Base-by-base conservation (phyloP, 2,888 invertebrate species). In the Coecobrya sp. region DNA sequence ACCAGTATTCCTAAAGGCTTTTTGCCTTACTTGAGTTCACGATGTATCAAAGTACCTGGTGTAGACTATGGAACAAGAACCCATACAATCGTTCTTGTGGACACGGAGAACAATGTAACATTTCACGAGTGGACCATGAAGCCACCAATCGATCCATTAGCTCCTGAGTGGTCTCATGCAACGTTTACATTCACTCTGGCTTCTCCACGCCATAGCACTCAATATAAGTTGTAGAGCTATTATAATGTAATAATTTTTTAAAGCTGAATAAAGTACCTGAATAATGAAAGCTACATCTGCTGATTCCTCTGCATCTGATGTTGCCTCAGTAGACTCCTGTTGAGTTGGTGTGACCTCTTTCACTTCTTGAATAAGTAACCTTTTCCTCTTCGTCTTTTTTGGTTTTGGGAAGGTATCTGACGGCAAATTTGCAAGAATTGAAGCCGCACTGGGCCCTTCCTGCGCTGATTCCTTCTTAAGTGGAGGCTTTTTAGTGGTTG, bases 71-170 rank as follows among this genome's bases (percentile, higher is more conserved):
- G 94, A 76, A 94, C 94, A 86, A 52, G 89, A 70, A 97, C 97
- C 11, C 97, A 97, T 95, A 97, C 97, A 0, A 95, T 98, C 19
- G 96, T 98, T 94, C 95, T 97, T 22, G 96, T 98, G 4, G 97
- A 97, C 94, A 96, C 96, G 92, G 95, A 96, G 22, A 97, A 97
- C 94, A 96, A 97, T 94, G 95, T 97, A 82, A 97, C 97, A 93
- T 96, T 97, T 92, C 96, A 97, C 81, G 98, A 98, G 96, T 96
- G 97, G 81, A 97, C 97, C 1, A 52, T 97, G 96, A 95, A 94
- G 68, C 95, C 95, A 45, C 95, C 95, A 7, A 95, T 95, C 52
- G 94, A 95, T 76, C 86, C 92, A 13, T 81, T 81, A 13, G 95
- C 95, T 91, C 95, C 95, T 22, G 86, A 95, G 49, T 96, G 94